These are phyloP conservation scores for Gerosis bhagava DNA, from an alignment of 2,888 invertebrate species.

Conservation along the genomic window DNA sequence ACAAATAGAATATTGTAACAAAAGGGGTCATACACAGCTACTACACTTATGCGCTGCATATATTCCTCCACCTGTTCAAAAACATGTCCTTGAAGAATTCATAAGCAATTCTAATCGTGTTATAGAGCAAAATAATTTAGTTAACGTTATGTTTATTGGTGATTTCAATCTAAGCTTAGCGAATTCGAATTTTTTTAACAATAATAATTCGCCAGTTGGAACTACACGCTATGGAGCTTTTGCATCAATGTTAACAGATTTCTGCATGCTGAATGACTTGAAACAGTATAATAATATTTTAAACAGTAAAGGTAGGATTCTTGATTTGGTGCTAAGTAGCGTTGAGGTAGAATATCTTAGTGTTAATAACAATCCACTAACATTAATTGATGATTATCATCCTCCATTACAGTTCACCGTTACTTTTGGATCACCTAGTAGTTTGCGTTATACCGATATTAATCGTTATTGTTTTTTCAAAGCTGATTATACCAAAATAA, in stretches of 20 bases:
- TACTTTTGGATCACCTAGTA: too few relatives aligned
- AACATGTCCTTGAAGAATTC: constrained; percentile 17
- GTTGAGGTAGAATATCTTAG: neutral
- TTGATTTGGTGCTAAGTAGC: constrained; percentile 6
- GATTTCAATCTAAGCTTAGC: constrained; percentile 10
- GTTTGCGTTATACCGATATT: too few relatives aligned
- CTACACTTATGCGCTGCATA: constrained; percentile 19
- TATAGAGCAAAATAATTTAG: neutral
- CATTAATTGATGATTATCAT: neutral
- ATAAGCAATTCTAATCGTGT: constrained; percentile 11
- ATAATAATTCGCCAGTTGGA: too few relatives aligned
- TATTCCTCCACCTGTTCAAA: constrained; percentile 24
- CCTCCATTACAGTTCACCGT: constrained; percentile 3
- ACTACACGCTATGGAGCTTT: too few relatives aligned
- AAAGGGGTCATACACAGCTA: neutral
- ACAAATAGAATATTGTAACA: neutral
- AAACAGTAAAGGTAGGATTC: neutral
- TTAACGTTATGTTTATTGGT: neutral
- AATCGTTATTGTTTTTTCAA: constrained; percentile 1
- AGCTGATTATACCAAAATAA: constrained; percentile 5
- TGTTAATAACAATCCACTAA: neutral
- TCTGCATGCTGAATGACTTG: neutral
- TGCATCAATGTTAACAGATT: too few relatives aligned
- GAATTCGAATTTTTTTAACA: too few relatives aligned
- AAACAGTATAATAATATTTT: constrained; percentile 2